A percentile compares a stretch with the other conserved stretches of the same genome.
phyloP scores from a whole-genome alignment of 2,888 invertebrate genomes.

The Xylota segnis region DNA sequence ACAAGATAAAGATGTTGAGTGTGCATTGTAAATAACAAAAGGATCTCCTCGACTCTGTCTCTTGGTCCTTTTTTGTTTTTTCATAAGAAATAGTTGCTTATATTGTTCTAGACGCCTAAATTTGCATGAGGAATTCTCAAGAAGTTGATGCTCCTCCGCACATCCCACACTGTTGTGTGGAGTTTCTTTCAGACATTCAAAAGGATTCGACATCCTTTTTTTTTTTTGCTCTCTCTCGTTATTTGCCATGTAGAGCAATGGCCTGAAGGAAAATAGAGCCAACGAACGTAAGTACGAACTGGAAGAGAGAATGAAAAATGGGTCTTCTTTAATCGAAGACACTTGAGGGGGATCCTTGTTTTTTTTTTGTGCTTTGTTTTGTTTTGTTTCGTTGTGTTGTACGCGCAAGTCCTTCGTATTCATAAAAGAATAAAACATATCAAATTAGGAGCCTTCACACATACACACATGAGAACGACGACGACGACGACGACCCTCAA shows the following conservation, averaged over 20 bases:
- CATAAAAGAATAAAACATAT: slow-evolving; percentile 68
- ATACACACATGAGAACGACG: not conserved
- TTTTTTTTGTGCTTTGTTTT: slow-evolving; percentile 12
- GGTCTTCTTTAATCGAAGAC: slow-evolving; percentile 45
- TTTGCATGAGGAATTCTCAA: slow-evolving; percentile 67
- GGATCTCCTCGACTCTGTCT: slow-evolving; percentile 17
- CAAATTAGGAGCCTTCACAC: slow-evolving; percentile 57
- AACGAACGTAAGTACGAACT: slow-evolving; percentile 5
- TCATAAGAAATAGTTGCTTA: slow-evolving; percentile 57
- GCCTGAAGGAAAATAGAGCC: slow-evolving; percentile 31
- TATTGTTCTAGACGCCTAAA: slow-evolving; percentile 70
- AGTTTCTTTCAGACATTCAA: slow-evolving; percentile 54
- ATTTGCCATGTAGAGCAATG: slow-evolving; percentile 47
- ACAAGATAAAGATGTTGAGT: slow-evolving; percentile 57
- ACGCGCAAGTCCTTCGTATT: slow-evolving; percentile 35
- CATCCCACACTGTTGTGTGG: not conserved
- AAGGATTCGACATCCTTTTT: slow-evolving; percentile 63
- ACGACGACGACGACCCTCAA: slow-evolving; percentile 17
- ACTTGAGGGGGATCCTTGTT: slow-evolving; percentile 34
- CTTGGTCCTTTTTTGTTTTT: slow-evolving; percentile 17
- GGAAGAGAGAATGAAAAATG: slow-evolving; percentile 34
- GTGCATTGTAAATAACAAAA: slow-evolving; percentile 73
- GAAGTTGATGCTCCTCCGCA: slow-evolving; percentile 9
- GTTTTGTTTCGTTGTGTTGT: no score
- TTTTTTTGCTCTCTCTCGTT: not conserved